Evolutionary conservation across 2,797 vertebrate genomes (phyloP).

Genomic region (Sebastes aleutianus): DNA sequence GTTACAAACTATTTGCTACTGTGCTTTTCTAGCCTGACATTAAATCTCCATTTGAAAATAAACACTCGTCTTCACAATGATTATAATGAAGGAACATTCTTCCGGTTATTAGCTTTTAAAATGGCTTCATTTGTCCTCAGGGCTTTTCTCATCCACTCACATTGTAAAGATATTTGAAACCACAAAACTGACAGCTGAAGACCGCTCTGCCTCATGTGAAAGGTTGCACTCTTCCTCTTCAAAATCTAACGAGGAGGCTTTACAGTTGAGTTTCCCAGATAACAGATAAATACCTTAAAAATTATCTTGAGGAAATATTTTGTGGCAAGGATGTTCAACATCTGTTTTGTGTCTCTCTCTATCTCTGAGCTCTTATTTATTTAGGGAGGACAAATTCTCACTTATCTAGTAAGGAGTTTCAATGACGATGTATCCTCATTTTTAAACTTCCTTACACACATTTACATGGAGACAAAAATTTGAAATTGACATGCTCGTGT

Average conservation of each 20-base stretch:
- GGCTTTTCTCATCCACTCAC: slow-evolving; percentile 1
- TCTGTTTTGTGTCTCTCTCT: not conserved
- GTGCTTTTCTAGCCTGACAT: not conserved
- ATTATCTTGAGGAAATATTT: not conserved
- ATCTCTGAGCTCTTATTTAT: not conserved
- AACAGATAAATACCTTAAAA: not conserved
- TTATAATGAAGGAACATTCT: slow-evolving; percentile 25
- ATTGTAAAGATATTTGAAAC: slow-evolving; percentile 11
- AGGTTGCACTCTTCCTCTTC: not conserved
- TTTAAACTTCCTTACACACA: not conserved
- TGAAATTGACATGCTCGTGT: not conserved
- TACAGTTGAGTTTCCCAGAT: not conserved
- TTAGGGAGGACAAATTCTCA: not conserved
- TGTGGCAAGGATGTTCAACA: not conserved
- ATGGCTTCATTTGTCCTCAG: slow-evolving; percentile 3
- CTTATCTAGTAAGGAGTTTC: not conserved
- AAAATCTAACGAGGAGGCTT: not conserved
- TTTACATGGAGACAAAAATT: not conserved
- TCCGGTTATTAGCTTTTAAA: slow-evolving; percentile 32
- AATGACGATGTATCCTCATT: not conserved
- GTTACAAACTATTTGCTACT: not conserved
- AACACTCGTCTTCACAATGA: not conserved
- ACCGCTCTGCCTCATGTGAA: not conserved
- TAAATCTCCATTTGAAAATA: slow-evolving; percentile 20
- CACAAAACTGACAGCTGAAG: not conserved